These are phyloP conservation scores for Palloptera scutellata DNA, from an alignment of 2,888 invertebrate species.

Conservation along the genomic window DNA sequence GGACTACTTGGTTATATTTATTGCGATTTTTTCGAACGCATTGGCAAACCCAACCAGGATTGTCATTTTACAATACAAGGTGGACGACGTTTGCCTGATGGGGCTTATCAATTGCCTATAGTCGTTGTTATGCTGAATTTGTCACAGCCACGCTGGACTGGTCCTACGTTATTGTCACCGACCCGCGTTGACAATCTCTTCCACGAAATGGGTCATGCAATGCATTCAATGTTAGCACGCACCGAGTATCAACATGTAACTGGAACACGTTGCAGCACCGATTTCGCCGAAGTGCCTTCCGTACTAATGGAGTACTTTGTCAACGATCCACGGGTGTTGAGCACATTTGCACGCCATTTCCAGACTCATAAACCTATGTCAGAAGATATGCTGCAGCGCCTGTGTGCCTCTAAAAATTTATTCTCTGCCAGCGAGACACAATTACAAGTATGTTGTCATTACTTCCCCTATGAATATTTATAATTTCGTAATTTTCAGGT, in stretches of 20 bases:
- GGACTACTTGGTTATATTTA: conserved; percentile 92
- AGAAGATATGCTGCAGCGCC: conserved; percentile 77
- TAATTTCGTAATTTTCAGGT: conserved; percentile 65
- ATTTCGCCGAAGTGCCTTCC: conserved; percentile 99
- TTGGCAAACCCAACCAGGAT: conserved; percentile 94
- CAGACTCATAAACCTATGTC: conserved; percentile 87
- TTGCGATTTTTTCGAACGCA: conserved; percentile 93
- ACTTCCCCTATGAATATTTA: not conserved
- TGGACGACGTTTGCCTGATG: conserved; percentile 80
- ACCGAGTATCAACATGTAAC: conserved; percentile 97
- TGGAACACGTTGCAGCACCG: conserved; percentile 95
- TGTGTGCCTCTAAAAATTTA: conserved; percentile 85
- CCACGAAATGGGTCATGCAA: conserved; percentile 98
- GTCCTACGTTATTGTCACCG: conserved; percentile 82
- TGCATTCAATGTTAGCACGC: conserved; percentile 97
- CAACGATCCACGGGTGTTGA: conserved; percentile 82
- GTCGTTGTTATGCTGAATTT: conserved; percentile 94
- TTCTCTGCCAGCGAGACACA: conserved; percentile 91
- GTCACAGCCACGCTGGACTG: conserved; percentile 76
- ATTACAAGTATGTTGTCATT: conserved; percentile 69
- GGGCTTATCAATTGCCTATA: conserved; percentile 87
- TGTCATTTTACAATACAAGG: conserved; percentile 99
- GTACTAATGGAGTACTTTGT: conserved; percentile 98
- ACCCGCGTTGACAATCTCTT: conserved; percentile 94
- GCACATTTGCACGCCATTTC: conserved; percentile 89